Evolutionary conservation across 2,797 vertebrate species (phyloP).

Genomic region (Simalia tracyae): DNA sequence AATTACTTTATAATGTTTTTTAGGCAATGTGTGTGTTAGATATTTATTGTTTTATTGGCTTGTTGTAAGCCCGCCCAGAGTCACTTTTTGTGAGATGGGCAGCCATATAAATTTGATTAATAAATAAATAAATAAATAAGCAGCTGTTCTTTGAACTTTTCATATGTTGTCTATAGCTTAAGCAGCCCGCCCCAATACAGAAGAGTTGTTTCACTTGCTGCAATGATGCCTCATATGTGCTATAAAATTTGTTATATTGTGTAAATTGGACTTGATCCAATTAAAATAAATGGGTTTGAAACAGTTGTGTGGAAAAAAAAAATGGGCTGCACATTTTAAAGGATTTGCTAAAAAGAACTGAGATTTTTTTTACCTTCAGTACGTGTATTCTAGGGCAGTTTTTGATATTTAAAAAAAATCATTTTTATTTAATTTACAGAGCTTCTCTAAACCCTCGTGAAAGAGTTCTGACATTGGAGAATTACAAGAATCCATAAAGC

Average conservation of each 20-base stretch:
- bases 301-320: not conserved
- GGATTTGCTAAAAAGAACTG: not conserved
- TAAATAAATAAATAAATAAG: not conserved
- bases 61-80: no score
- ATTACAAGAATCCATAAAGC: not conserved
- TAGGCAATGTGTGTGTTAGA: no score
- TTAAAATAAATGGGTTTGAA: constrained; percentile 34
- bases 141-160: constrained; percentile 35
- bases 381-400: not conserved
- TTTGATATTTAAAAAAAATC: not conserved
- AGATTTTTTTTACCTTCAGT: rapidly evolving
- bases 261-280: constrained; percentile 25
- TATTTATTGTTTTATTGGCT: no score
- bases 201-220: constrained; percentile 46
- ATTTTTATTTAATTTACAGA: not conserved
- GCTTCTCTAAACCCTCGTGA: not conserved
- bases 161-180: constrained; percentile 35
- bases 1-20: no score
- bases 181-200: constrained; percentile 19
- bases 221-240: constrained; percentile 37
- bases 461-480: not conserved
- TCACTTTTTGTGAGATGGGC: no score
- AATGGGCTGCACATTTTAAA: not conserved
- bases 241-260: constrained; percentile 55
- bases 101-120: no score